Base-by-base conservation (phyloP, 2,888 invertebrate species). In the Philaethria dido region DNA sequence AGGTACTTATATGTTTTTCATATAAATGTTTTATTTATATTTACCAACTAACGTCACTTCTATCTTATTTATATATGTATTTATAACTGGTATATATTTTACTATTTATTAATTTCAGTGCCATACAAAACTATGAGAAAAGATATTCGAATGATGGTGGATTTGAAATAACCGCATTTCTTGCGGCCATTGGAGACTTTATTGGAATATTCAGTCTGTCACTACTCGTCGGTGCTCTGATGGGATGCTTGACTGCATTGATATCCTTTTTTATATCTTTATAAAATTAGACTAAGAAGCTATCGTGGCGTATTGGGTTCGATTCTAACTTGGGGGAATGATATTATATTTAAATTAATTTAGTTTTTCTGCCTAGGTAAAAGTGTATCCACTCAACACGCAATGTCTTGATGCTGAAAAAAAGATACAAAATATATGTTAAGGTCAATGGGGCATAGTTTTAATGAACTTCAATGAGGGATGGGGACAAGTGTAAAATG, bases 161-260 rank as follows among this genome's bases (percentile, higher is more conserved):
- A n/a, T 98, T 98, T 81, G 97, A 98, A 86, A 95, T 96, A 1
- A 94, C 95, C 45, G 98, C 98, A 2, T 97, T 99, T 85, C 94
- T 98, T 78, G 95, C 94, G 78, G 97, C 99, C 1, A 93, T 98
- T 61, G 97, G 98, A 55, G 97, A 98, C 82, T 99, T 99, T 86
- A 95, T 97, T 71, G 96, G 96, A 63, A 98, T 99, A 77, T 99
- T 99, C 90, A 95, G 97, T 81, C 94, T 98, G 25, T 98, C 99
- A 0, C 94, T 99, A 72, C 93, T 98, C 48, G 97, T 99, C 78
- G 99, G 99, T 60, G 98, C 98, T 64, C 91, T 95, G 1, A 97
- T 99, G 95, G 99, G 99, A 22, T 98, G 98, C 83, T 93, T 97
- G 69, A 99, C 99, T 63, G 99, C 99, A 87, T 93, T 99, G 88